Conservation (phyloP, 2,888 invertebrate genomes). For the Ochropleura plecta region DNA sequence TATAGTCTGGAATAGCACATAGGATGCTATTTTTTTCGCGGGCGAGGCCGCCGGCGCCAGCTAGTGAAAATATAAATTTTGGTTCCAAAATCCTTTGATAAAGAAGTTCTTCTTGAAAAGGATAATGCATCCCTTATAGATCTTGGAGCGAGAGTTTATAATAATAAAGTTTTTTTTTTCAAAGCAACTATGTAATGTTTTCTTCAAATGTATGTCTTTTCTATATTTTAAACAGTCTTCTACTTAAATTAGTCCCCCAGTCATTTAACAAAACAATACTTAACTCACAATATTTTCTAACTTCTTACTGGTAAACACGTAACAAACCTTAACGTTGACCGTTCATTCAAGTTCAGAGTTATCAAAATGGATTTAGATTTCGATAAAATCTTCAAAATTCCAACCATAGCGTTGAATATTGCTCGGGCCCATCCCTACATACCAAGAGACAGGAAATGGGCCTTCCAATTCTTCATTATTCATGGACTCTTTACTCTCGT, state of each 20-base stretch:
- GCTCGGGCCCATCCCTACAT: conserved; percentile 58
- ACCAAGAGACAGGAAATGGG: conserved; percentile 60
- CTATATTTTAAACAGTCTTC: conserved; percentile 2
- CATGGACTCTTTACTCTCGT: conserved; percentile 36
- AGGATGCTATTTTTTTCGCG: no score
- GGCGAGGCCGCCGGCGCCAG: no score
- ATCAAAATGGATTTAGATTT: conserved; percentile 63
- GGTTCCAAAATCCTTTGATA: neutral
- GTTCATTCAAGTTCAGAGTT: neutral
- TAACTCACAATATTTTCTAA: neutral
- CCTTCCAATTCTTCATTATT: conserved; percentile 24
- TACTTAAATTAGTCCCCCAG: conserved; percentile 22
- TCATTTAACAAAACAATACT: conserved; percentile 27
- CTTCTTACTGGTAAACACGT: neutral
- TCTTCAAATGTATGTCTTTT: neutral
- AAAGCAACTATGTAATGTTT: no score
- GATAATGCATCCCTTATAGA: no score
- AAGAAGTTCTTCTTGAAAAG: neutral
- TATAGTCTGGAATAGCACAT: no score
- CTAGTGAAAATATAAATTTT: neutral
- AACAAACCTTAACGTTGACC: neutral
- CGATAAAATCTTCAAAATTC: conserved; percentile 57
- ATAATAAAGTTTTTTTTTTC: no score
- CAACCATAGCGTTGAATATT: conserved; percentile 48
- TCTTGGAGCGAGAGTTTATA: neutral